phyloP scores from a whole-genome alignment of 1,140 invertebrate species.

The Lepidurus couesii region DNA sequence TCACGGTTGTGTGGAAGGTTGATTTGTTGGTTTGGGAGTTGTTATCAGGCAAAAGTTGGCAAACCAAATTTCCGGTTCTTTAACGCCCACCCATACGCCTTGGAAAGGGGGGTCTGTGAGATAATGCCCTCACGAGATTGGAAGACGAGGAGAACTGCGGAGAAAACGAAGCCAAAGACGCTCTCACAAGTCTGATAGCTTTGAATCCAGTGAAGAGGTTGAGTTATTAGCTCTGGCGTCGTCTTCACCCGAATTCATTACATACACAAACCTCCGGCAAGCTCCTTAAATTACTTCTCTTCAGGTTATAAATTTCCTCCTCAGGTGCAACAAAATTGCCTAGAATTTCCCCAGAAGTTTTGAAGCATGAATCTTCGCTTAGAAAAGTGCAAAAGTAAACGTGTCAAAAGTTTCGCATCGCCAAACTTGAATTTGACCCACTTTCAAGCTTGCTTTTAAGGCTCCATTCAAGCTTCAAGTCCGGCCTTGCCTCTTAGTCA shows the following conservation, averaged over 20 bases:
- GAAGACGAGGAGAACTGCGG: background rate
- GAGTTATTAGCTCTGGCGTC: conserved; percentile 5
- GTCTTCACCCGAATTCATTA: background rate
- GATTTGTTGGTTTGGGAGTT: background rate
- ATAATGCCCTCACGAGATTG: background rate
- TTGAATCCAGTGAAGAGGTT: conserved; percentile 15
- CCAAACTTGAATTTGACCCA: too few relatives aligned
- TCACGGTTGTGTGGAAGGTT: background rate
- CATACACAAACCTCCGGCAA: background rate
- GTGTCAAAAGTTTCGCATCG: too few relatives aligned
- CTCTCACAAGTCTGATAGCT: background rate
- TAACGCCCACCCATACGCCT: background rate
- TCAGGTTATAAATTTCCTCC: too few relatives aligned
- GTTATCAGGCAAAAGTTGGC: background rate
- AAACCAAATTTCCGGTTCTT: conserved; percentile 6
- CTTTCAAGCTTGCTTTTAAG: too few relatives aligned
- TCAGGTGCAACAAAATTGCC: too few relatives aligned
- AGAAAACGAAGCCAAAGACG: background rate
- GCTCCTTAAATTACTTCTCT: too few relatives aligned
- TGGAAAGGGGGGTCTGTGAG: background rate
- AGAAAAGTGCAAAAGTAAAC: too few relatives aligned
- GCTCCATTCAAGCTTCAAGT: too few relatives aligned
- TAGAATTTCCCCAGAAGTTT: too few relatives aligned
- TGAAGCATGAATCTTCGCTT: too few relatives aligned
- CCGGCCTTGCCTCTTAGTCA: too few relatives aligned